Evolutionary conservation across 2,797 vertebrate species (phyloP).

Genomic region (Sarcophilus harrisii): DNA sequence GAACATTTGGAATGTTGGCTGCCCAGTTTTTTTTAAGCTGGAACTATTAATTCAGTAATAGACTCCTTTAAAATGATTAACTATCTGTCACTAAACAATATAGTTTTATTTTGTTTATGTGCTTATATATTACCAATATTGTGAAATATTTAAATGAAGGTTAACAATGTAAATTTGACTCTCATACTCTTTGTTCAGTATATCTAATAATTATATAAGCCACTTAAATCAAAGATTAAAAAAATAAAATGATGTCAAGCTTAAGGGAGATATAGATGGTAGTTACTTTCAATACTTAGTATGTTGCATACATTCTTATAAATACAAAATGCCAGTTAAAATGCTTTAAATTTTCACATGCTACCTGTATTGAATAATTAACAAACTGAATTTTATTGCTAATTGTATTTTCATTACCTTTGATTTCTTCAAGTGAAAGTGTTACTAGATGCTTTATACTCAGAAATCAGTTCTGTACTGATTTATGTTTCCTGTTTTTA

Average conservation of each 20-base stretch:
- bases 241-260: constrained; percentile 47
- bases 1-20: constrained; percentile 17
- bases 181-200: constrained; percentile 11
- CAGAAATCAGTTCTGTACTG: constrained; percentile 59
- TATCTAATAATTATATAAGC: constrained; percentile 45
- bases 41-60: constrained; percentile 47
- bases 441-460: constrained; percentile 55
- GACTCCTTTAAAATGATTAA: constrained; percentile 33
- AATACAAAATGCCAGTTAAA: constrained; percentile 55
- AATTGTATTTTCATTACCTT: constrained; percentile 77
- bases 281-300: constrained; percentile 27
- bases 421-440: constrained; percentile 59
- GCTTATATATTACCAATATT: neutral
- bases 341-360: constrained; percentile 60
- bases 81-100: constrained; percentile 44
- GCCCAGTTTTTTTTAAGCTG: constrained; percentile 41
- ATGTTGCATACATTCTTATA: constrained; percentile 53
- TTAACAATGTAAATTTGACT: constrained; percentile 30
- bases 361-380: constrained; percentile 65
- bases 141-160: constrained; percentile 58
- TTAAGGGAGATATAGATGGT: constrained; percentile 6
- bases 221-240: neutral
- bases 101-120: constrained; percentile 41
- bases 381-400: constrained; percentile 66
- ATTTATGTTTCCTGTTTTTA: constrained; percentile 50